A percentile compares a stretch with the other conserved stretches of the same genome.
Conservation (phyloP, 2,797 vertebrate genomes). For the Myoxocephalus aenaeus region DNA sequence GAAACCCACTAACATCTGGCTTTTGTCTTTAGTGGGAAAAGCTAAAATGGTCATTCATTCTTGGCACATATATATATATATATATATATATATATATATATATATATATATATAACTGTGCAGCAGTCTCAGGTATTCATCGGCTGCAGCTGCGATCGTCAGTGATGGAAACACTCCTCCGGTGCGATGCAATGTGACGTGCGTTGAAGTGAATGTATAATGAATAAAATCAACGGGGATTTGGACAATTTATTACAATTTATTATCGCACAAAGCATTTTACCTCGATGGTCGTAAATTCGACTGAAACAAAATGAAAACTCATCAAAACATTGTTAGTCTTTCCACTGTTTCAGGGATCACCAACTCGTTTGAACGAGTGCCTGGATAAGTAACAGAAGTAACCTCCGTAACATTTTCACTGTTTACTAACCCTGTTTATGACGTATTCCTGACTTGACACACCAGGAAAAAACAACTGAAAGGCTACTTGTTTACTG, state of each 20-base stretch:
- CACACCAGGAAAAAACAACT: no score
- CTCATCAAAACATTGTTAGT: background rate
- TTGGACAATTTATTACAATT: background rate
- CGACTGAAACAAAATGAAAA: background rate
- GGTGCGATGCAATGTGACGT: background rate
- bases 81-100: slow-evolving; percentile 3
- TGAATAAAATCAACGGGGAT: background rate
- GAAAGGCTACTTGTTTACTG: background rate
- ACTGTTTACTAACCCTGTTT: no score
- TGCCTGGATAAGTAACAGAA: no score
- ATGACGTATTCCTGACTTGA: no score
- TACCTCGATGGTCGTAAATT: no score
- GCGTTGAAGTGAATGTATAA: background rate
- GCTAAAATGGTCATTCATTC: background rate
- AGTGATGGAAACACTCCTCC: background rate
- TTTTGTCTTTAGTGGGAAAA: background rate
- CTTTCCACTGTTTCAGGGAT: background rate
- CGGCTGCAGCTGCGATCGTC: background rate
- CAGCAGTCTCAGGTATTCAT: background rate
- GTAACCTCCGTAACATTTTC: no score
- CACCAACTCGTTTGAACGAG: no score
- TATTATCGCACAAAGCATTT: background rate
- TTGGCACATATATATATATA: background rate
- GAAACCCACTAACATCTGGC: background rate
- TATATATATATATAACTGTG: background rate